Evolutionary conservation across 2,113 vertebrate genomes (phyloP).

Genomic region (Caretta caretta): DNA sequence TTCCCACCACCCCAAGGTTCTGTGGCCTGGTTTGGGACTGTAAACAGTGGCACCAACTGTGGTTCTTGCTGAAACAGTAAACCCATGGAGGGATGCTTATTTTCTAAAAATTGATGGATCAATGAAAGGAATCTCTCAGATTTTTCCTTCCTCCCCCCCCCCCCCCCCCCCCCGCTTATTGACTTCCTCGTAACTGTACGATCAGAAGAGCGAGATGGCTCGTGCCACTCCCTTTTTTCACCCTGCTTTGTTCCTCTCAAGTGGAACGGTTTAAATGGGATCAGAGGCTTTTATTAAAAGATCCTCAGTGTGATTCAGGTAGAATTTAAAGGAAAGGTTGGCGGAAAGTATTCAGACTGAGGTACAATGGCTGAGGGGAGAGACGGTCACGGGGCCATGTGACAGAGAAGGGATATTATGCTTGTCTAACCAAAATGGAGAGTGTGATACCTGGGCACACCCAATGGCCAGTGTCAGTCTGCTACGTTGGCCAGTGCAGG

Average conservation of each 20-base stretch:
- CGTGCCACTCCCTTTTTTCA: neutral
- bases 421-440: neutral
- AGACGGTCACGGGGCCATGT: accelerated
- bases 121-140: slow-evolving; percentile 69
- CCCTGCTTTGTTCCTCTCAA: neutral
- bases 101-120: slow-evolving; percentile 69
- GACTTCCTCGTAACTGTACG: neutral
- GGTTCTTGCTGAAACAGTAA: slow-evolving; percentile 65
- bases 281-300: neutral
- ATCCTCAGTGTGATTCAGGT: neutral
- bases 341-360: neutral
- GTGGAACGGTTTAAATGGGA: neutral
- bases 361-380: neutral
- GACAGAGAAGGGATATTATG: neutral
- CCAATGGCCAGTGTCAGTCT: no score
- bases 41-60: slow-evolving; percentile 63
- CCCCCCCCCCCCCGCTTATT: neutral
- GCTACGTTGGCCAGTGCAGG: neutral
- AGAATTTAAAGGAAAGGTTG: neutral
- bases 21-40: slow-evolving; percentile 60
- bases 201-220: neutral
- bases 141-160: slow-evolving; percentile 28
- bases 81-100: slow-evolving; percentile 66
- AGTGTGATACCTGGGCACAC: neutral
- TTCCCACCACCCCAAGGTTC: slow-evolving; percentile 49